Conservation (phyloP, 1,140 invertebrate genomes). For the Calephelis virginiensis region DNA sequence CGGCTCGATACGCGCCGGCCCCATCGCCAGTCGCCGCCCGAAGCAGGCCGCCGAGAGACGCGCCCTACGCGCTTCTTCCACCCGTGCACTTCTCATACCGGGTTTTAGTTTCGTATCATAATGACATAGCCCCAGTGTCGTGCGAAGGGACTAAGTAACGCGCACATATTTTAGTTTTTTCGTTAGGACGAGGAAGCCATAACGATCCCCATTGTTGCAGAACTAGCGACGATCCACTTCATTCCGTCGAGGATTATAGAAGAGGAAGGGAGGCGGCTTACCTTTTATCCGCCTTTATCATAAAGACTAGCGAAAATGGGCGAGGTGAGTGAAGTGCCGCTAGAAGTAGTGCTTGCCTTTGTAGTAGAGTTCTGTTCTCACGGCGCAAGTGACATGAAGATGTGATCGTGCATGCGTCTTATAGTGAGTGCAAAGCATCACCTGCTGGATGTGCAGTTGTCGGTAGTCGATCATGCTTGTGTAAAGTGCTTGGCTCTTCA, state of each 20-base stretch:
- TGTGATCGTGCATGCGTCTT: constrained; percentile 59
- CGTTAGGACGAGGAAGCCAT: constrained; percentile 68
- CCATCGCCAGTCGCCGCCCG: constrained; percentile 72
- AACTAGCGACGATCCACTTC: constrained; percentile 71
- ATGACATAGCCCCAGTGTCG: constrained; percentile 73
- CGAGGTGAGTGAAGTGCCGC: constrained; percentile 73
- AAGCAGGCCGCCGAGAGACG: constrained; percentile 71
- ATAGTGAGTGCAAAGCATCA: constrained; percentile 46
- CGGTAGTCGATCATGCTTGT: constrained; percentile 34
- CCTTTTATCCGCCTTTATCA: constrained; percentile 69
- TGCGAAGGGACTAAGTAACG: constrained; percentile 69
- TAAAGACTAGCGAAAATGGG: constrained; percentile 76
- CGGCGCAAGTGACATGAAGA: constrained; percentile 55
- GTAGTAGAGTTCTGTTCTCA: constrained; percentile 38
- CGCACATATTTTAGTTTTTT: constrained; percentile 74
- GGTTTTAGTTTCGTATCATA: constrained; percentile 74
- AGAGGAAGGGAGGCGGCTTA: constrained; percentile 68
- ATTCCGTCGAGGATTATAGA: constrained; percentile 66
- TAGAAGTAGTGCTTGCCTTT: constrained; percentile 68
- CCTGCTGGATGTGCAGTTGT: constrained; percentile 13
- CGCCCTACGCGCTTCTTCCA: constrained; percentile 64
- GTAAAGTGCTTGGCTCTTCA: constrained; percentile 45
- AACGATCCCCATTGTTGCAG: constrained; percentile 74
- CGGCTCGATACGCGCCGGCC: constrained; percentile 68
- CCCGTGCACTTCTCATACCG: constrained; percentile 69